Conservation (phyloP, 2,888 invertebrate genomes). For the Dynastes hyllus region DNA sequence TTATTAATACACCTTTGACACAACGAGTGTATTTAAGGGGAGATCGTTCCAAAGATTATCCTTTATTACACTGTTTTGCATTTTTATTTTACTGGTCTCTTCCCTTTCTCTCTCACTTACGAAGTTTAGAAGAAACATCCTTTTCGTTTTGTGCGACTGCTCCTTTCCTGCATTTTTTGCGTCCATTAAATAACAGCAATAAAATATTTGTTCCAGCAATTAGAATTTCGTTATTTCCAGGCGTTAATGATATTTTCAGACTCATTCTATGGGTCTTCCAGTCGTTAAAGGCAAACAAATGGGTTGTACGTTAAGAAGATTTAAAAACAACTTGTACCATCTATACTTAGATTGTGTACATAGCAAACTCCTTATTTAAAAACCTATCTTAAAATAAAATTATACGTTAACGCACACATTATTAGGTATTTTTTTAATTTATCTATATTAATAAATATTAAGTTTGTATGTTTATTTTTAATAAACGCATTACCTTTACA, state of each 20-base stretch:
- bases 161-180: slow-evolving; percentile 46
- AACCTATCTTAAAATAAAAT: too few species aligned
- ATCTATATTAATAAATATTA: too few species aligned
- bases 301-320: slow-evolving; percentile 16
- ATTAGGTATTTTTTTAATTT: too few species aligned
- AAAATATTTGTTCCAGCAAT: slow-evolving; percentile 52
- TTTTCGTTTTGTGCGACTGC: slow-evolving; percentile 16
- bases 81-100: slow-evolving; percentile 64
- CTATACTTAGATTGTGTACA: not conserved
- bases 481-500: too few species aligned
- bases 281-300: slow-evolving; percentile 32
- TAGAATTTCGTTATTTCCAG: slow-evolving; percentile 48
- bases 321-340: slow-evolving; percentile 19
- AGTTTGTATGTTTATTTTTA: too few species aligned
- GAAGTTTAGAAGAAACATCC: not conserved
- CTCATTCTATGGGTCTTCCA: slow-evolving; percentile 15
- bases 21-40: slow-evolving; percentile 66
- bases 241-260: slow-evolving; percentile 46
- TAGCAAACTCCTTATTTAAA: not conserved
- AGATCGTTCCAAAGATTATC: slow-evolving; percentile 65
- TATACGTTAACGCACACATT: too few species aligned
- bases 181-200: slow-evolving; percentile 49
- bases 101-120: slow-evolving; percentile 43
- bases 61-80: slow-evolving; percentile 67
- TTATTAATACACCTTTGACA: slow-evolving; percentile 66